Evolutionary conservation across 2,888 invertebrate genomes (phyloP), one percentile per base, ranked within the genome.

Genomic region (Dermolepida albohirtum): DNA sequence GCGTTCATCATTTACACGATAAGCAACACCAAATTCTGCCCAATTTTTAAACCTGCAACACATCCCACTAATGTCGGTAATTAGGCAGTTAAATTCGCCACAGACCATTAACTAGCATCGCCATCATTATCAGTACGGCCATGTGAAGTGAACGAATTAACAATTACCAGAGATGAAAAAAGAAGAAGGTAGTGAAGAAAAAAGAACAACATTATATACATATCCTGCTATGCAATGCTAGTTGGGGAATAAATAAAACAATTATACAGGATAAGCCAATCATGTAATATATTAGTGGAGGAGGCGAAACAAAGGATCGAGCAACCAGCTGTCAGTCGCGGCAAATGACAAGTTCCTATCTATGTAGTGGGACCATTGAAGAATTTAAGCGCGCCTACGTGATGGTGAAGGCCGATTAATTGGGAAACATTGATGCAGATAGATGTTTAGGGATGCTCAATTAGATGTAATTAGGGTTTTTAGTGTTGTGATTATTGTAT

Each of bases 261-360:
- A 50, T 66, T 49, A n/a, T 57, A 66, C 66, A 66, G 66, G 66
- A 66, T 66, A 66, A 66, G 66, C 66, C 66, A 66, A 66, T 66
- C 66, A 66, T 66, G 66, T 66, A 66, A 57, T 50, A 66, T 66
- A 66, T 66, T 66, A 44, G 34, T 65, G 39, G 74, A 70, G 74
- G 74, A 75, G 74, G 75, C 74, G 73, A 74, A 71, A 73, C 74
- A 75, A 76, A 76, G 75, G 72, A 74, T 73, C 70, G 71, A 75
- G 75, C 73, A 57, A 49, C 75, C 57, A 43, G 49, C 64, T 52
- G 64, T 64, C 64, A 52, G 52, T 43, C 40, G 27, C 29, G 11
- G 40, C 64, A 78, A n/a, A 77, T 77, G 76, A 77, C 76, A 75
- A 77, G 77, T 78, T 76, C 79, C 78, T 75, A 77, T 77, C 77